These are phyloP conservation scores for Micromys minutus DNA, from an alignment of 2,113 vertebrate genomes.

Conservation along the genomic window DNA sequence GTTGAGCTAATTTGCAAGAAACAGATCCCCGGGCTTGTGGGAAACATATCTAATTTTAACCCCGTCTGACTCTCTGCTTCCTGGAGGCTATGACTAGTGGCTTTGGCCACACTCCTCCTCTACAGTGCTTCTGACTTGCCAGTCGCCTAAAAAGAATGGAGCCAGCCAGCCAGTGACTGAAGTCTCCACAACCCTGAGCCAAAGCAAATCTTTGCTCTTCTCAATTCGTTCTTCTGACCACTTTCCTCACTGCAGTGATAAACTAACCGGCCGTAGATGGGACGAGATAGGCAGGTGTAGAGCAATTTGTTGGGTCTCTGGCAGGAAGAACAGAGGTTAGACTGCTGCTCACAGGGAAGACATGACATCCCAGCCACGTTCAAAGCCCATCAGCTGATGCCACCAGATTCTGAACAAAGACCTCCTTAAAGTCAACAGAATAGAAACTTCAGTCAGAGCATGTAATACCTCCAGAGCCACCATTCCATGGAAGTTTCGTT, in stretches of 20 bases:
- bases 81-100: neutral
- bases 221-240: neutral
- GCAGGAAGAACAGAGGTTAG: neutral
- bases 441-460: neutral
- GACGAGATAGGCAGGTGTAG: neutral
- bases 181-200: neutral
- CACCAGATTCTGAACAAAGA: neutral
- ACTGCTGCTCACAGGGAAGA: neutral
- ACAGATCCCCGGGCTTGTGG: neutral
- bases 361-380: neutral
- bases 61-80: neutral
- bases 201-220: neutral
- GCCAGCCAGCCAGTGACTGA: neutral
- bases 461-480: neutral
- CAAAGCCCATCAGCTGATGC: neutral
- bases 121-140: neutral
- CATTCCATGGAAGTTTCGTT: neutral
- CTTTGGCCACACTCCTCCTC: neutral
- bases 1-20: neutral
- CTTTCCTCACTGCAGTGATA: neutral
- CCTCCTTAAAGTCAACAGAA: constrained; percentile 29
- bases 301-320: neutral
- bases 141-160: neutral
- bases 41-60: neutral
- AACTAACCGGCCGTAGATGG: neutral